phyloP scores from a whole-genome alignment of 2,797 vertebrate species.

The Protonibea diacanthus region DNA sequence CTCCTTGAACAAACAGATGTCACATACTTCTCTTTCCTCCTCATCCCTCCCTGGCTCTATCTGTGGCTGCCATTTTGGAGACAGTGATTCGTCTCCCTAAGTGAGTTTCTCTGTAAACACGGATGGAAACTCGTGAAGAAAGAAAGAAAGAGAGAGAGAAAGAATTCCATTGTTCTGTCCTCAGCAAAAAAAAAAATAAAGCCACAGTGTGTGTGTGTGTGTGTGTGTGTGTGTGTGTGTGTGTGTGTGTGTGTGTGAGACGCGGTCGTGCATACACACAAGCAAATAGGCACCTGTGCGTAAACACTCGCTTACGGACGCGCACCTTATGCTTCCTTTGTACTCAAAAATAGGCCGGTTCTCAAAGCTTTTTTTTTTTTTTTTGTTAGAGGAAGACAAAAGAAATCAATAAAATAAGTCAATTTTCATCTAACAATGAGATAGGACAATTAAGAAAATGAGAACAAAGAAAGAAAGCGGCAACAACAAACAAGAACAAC shows the following conservation, averaged over 20 bases:
- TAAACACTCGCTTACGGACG: conserved; percentile 23
- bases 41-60: conserved; percentile 55
- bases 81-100: conserved; percentile 74
- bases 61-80: conserved; percentile 75
- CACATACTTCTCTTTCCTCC: conserved; percentile 69
- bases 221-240: background rate
- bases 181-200: conserved; percentile 32
- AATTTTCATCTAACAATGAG: conserved; percentile 68
- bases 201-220: background rate
- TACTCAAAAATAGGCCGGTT: conserved; percentile 17
- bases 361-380: conserved; percentile 19
- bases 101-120: conserved; percentile 77
- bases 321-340: conserved; percentile 39
- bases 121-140: conserved; percentile 38
- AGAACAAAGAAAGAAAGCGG: conserved; percentile 46
- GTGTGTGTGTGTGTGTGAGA: background rate
- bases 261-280: background rate
- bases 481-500: conserved; percentile 53
- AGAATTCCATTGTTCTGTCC: conserved; percentile 62
- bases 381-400: conserved; percentile 41
- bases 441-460: conserved; percentile 53
- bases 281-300: conserved; percentile 41
- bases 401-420: conserved; percentile 66
- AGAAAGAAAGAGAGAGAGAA: conserved; percentile 32
- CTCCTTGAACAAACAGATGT: conserved; percentile 83